Percentiles rank a stretch among this genome's conserved stretches.
Conservation (phyloP, 2,797 vertebrate species). For the Moxostoma hubbsi region DNA sequence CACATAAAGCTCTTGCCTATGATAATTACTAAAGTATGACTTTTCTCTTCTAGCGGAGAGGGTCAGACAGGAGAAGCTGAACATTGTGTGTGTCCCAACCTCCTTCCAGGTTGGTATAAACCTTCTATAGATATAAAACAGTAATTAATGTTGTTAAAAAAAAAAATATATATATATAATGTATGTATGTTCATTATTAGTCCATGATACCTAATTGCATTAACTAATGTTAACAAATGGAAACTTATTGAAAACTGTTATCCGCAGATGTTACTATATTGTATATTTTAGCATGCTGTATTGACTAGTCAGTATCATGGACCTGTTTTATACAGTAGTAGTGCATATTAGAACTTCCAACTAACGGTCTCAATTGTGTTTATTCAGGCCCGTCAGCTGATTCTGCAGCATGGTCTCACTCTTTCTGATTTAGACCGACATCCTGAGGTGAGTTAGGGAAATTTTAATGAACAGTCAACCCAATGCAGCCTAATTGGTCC, state of each 20-base stretch:
- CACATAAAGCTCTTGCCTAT: not conserved
- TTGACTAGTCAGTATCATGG: no score
- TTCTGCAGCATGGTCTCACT: slow-evolving; percentile 87
- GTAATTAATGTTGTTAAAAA: no score
- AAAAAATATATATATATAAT: no score
- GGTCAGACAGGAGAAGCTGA: not conserved
- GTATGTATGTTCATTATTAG: no score
- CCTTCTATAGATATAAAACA: not conserved
- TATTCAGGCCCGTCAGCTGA: slow-evolving; percentile 92
- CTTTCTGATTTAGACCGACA: slow-evolving; percentile 94
- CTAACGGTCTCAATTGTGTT: not conserved
- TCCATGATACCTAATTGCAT: no score
- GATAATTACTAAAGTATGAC: slow-evolving; percentile 35
- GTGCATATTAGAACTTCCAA: not conserved
- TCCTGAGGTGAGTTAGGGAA: slow-evolving; percentile 83
- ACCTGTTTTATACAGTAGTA: not conserved
- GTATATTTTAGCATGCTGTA: no score
- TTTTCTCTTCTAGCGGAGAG: not conserved
- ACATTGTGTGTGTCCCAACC: slow-evolving; percentile 79
- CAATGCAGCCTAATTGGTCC: no score
- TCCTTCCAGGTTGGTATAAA: slow-evolving; percentile 89
- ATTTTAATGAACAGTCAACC: no score
- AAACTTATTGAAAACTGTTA: no score
- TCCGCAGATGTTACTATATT: no score
- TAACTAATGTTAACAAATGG: no score